phyloP scores from a whole-genome alignment of 2,113 vertebrate genomes.

The Cichladusa arquata region DNA sequence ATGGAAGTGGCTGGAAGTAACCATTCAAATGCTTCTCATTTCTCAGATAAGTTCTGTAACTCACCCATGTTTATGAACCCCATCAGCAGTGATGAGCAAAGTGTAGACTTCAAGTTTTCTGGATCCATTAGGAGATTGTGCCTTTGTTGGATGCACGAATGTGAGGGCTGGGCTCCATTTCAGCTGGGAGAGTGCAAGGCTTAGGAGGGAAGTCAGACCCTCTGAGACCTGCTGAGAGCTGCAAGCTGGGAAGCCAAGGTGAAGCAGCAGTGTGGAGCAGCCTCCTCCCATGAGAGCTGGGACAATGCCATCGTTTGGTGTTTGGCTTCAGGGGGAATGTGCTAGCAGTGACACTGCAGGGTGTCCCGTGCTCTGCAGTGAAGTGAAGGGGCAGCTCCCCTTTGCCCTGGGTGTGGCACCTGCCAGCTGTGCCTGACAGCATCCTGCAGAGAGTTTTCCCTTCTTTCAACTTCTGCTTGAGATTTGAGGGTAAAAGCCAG shows the following conservation, averaged over 20 bases:
- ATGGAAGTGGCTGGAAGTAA: not conserved
- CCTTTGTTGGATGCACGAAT: not conserved
- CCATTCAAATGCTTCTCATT: not conserved
- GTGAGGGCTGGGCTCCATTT: not conserved
- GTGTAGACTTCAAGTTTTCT: not conserved
- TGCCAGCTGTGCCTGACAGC: not conserved
- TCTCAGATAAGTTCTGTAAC: not conserved
- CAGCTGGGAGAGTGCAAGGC: not conserved
- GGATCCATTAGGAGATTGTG: not conserved
- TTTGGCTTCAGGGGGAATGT: no score
- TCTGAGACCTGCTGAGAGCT: not conserved
- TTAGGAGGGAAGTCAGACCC: not conserved
- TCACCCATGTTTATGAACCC: not conserved
- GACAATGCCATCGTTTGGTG: not conserved
- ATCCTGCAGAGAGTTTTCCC: not conserved
- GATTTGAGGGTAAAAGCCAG: not conserved
- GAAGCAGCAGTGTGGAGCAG: not conserved
- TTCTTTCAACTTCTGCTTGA: not conserved
- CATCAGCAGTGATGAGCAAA: not conserved
- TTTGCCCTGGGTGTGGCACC: not conserved
- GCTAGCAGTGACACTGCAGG: not conserved
- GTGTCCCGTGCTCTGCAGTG: fast-evolving
- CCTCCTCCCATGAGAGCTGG: not conserved
- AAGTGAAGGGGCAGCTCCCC: not conserved
- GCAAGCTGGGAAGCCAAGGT: not conserved